These are phyloP conservation scores for Drosophila monieri DNA, from an alignment of 2,888 invertebrate genomes.

Conservation along the genomic window DNA sequence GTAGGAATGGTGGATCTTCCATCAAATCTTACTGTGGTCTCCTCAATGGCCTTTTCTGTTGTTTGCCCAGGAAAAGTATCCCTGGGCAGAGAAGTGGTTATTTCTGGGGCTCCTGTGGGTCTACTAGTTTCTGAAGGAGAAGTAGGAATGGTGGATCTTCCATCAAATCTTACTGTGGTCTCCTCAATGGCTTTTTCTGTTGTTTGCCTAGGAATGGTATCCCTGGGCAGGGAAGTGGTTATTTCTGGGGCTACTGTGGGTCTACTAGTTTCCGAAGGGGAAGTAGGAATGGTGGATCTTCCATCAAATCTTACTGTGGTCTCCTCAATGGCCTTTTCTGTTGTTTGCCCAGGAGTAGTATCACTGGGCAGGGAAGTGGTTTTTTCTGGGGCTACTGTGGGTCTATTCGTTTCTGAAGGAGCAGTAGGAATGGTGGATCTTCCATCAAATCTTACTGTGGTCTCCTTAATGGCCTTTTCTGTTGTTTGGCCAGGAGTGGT, in stretches of 20 bases:
- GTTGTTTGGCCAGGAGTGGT: background rate
- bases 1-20: background rate
- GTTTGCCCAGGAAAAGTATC: background rate
- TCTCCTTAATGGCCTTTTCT: background rate
- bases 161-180: background rate
- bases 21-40: background rate
- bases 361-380: background rate
- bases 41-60: background rate
- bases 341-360: background rate
- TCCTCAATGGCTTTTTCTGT: background rate
- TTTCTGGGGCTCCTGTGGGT: background rate
- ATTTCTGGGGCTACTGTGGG: background rate
- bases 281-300: background rate
- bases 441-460: background rate
- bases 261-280: background rate
- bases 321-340: background rate
- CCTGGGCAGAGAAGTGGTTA: background rate
- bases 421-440: background rate
- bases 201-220: background rate
- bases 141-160: background rate
- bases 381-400: background rate
- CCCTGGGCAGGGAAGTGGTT: background rate
- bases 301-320: background rate
- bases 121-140: background rate
- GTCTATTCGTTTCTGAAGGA: background rate